A percentile compares a stretch with the other conserved stretches of the same genome.
Conservation (phyloP, 2,888 invertebrate species). For the Andrena trimmerana region DNA sequence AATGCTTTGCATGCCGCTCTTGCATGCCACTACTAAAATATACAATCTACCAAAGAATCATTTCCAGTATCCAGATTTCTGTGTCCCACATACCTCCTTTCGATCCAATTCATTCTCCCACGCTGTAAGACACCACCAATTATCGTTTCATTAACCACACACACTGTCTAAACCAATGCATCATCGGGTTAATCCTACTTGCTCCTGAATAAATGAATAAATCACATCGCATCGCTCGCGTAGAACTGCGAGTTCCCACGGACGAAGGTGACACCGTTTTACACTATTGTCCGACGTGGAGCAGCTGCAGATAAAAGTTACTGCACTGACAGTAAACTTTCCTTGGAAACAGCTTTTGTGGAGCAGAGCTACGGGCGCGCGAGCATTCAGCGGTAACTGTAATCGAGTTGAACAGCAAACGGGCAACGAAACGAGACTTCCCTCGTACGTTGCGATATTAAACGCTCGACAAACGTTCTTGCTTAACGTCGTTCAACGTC, state of each 20-base stretch:
- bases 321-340: constrained; percentile 31
- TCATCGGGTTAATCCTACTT: background rate
- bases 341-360: constrained; percentile 29
- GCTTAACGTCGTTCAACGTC: constrained; percentile 8
- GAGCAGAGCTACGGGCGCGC: constrained; percentile 5
- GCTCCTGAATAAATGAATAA: background rate
- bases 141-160: background rate
- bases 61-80: background rate
- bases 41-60: too few relatives aligned
- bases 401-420: constrained; percentile 50
- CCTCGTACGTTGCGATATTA: constrained; percentile 13
- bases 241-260: background rate
- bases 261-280: constrained; percentile 38
- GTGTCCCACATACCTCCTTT: background rate
- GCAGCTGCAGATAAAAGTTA: constrained; percentile 43
- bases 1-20: background rate
- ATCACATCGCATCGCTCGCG: background rate
- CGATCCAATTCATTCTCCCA: background rate
- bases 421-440: constrained; percentile 42
- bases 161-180: background rate
- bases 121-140: background rate
- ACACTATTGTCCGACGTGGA: constrained; percentile 11
- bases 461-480: background rate
- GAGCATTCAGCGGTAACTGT: constrained; percentile 38
- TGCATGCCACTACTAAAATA: too few relatives aligned